Conservation (phyloP, 2,113 vertebrate species). For the Eubucco bourcierii region DNA sequence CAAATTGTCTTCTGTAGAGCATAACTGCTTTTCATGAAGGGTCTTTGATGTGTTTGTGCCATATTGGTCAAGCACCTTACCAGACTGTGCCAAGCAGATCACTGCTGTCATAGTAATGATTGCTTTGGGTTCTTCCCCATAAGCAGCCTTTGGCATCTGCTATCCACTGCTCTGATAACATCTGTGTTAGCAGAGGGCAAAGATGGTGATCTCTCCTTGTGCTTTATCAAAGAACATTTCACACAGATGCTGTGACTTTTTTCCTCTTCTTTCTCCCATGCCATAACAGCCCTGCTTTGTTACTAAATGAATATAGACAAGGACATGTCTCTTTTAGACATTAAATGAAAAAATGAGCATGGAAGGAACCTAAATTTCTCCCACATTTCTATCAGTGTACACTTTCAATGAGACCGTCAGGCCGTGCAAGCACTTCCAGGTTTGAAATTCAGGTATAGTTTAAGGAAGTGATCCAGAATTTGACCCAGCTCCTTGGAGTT, state of each 20-base stretch:
- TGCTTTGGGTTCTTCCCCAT: background rate
- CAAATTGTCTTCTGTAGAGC: background rate
- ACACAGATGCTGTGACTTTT: background rate
- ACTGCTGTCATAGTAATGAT: background rate
- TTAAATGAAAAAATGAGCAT: background rate
- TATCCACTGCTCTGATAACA: background rate
- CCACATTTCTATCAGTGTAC: background rate
- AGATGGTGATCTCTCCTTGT: background rate
- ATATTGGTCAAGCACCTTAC: background rate
- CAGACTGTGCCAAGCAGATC: background rate
- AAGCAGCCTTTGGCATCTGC: background rate
- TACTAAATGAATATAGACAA: conserved; percentile 9
- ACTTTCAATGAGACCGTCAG: background rate
- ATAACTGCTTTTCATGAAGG: background rate
- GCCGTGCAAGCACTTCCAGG: background rate
- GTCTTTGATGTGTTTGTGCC: background rate
- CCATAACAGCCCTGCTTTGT: conserved; percentile 10
- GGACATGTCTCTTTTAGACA: background rate
- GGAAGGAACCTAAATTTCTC: background rate
- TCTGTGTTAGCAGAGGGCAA: background rate
- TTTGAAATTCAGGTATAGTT: conserved; percentile 1
- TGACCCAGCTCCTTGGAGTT: background rate
- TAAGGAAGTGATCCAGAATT: background rate
- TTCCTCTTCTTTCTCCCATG: background rate
- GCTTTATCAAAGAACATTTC: conserved; percentile 3